phyloP scores from a whole-genome alignment of 2,888 invertebrate genomes.

The Crematogaster levior region DNA sequence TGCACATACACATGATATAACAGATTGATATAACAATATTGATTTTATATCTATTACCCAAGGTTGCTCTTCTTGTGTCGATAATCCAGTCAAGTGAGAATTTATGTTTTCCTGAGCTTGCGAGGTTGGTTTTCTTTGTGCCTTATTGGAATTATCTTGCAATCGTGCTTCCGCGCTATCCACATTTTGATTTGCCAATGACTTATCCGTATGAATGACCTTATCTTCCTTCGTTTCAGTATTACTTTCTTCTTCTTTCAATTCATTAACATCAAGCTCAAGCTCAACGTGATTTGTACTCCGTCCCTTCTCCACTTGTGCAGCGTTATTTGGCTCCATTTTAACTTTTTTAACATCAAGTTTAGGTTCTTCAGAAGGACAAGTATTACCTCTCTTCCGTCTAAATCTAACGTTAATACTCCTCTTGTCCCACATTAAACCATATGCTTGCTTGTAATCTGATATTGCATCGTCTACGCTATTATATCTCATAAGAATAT shows the following conservation, averaged over 20 bases:
- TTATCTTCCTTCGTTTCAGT: slow-evolving; percentile 60
- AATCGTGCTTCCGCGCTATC: slow-evolving; percentile 49
- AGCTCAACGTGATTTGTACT: slow-evolving; percentile 81
- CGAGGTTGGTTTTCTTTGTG: slow-evolving; percentile 54
- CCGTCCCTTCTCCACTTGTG: slow-evolving; percentile 64
- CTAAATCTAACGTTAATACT: slow-evolving; percentile 90
- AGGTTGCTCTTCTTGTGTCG: slow-evolving; percentile 71
- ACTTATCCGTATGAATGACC: slow-evolving; percentile 42
- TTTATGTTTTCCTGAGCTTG: slow-evolving; percentile 66
- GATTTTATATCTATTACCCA: slow-evolving; percentile 68
- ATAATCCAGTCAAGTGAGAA: slow-evolving; percentile 64
- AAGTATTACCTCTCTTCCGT: slow-evolving; percentile 88
- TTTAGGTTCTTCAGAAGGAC: slow-evolving; percentile 87
- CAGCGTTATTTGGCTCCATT: slow-evolving; percentile 72
- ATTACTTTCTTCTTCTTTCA: slow-evolving; percentile 75
- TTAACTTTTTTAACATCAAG: slow-evolving; percentile 81
- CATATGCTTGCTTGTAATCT: slow-evolving; percentile 88
- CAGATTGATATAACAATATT: slow-evolving; percentile 6
- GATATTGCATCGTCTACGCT: slow-evolving; percentile 88
- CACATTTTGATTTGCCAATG: slow-evolving; percentile 27
- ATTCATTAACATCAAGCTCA: slow-evolving; percentile 83
- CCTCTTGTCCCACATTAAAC: slow-evolving; percentile 88
- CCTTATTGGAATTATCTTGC: slow-evolving; percentile 60
- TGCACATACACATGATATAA: too few species aligned
- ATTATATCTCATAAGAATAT: slow-evolving; percentile 89